Conservation (phyloP, 2,797 vertebrate genomes). For the Fundulus diaphanus region DNA sequence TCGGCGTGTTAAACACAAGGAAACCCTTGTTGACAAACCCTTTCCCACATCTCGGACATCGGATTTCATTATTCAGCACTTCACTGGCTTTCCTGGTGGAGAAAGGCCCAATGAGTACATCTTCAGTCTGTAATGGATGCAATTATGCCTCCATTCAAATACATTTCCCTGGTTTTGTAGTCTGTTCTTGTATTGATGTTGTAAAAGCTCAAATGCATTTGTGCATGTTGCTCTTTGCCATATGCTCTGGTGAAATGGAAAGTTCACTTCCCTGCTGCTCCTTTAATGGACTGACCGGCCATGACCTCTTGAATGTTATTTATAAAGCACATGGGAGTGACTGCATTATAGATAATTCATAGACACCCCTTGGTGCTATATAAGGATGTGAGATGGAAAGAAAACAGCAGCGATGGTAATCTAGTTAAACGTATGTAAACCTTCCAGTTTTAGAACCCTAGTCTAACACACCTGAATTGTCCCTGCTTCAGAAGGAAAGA, state of each 20-base stretch:
- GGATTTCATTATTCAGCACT: slow-evolving; percentile 62
- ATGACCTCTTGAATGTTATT: slow-evolving; percentile 53
- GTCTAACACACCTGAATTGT: background rate
- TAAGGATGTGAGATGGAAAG: slow-evolving; percentile 29
- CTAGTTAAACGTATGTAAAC: background rate
- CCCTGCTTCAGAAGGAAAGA: background rate
- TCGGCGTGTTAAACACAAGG: slow-evolving; percentile 58
- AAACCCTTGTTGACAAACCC: slow-evolving; percentile 74
- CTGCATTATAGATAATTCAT: slow-evolving; percentile 45
- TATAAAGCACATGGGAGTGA: slow-evolving; percentile 45
- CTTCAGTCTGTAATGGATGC: slow-evolving; percentile 28
- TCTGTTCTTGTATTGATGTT: slow-evolving; percentile 36
- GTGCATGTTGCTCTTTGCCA: slow-evolving; percentile 32
- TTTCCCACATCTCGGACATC: slow-evolving; percentile 51
- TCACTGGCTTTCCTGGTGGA: slow-evolving; percentile 9
- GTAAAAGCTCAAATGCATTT: slow-evolving; percentile 37
- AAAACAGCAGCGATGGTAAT: slow-evolving; percentile 19
- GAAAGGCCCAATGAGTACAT: slow-evolving; percentile 4
- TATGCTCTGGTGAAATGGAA: slow-evolving; percentile 33
- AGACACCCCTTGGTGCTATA: slow-evolving; percentile 26
- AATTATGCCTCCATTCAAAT: slow-evolving; percentile 31
- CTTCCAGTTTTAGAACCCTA: background rate
- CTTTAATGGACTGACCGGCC: slow-evolving; percentile 52
- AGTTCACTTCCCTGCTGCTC: slow-evolving; percentile 30
- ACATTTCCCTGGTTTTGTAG: slow-evolving; percentile 30